Evolutionary conservation across 2,888 invertebrate species (phyloP).

Genomic region (Ametastegia equiseti): DNA sequence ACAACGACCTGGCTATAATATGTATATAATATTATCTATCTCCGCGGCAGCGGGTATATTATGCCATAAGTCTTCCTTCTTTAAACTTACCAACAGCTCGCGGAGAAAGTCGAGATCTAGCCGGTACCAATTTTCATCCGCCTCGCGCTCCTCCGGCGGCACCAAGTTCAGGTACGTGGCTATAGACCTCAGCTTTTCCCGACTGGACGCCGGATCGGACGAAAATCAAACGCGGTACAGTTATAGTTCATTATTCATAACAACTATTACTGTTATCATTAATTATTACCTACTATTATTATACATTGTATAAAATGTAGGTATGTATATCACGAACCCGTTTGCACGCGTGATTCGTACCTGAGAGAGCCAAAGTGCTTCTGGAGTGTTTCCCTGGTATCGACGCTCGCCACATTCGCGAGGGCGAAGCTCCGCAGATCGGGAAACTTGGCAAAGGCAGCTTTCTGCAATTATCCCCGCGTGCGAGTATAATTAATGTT

Average conservation of each 20-base stretch:
- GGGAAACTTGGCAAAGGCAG: slow-evolving; percentile 94
- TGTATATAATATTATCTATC: no score
- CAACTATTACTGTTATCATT: not conserved
- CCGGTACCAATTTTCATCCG: slow-evolving; percentile 86
- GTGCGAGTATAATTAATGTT: no score
- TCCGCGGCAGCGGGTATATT: no score
- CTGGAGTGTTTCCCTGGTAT: slow-evolving; percentile 88
- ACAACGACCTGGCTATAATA: no score
- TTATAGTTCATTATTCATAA: not conserved
- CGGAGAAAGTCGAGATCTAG: slow-evolving; percentile 89
- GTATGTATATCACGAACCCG: no score
- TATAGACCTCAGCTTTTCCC: slow-evolving; percentile 89
- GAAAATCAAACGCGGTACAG: no score
- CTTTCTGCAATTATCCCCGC: slow-evolving; percentile 85
- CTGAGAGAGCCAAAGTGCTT: slow-evolving; percentile 90
- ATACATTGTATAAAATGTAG: slow-evolving; percentile 27
- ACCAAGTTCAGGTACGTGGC: slow-evolving; percentile 93
- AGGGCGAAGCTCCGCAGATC: slow-evolving; percentile 92
- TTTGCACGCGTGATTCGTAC: no score
- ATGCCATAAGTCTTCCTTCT: no score
- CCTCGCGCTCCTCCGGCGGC: slow-evolving; percentile 84
- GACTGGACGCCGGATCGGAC: slow-evolving; percentile 74
- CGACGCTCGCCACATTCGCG: slow-evolving; percentile 96
- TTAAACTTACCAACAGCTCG: slow-evolving; percentile 88
- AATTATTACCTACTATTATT: not conserved